Percentiles rank a stretch among this genome's conserved stretches.
phyloP scores from a whole-genome alignment of 1,140 invertebrate species.

The Subanguina moxae region DNA sequence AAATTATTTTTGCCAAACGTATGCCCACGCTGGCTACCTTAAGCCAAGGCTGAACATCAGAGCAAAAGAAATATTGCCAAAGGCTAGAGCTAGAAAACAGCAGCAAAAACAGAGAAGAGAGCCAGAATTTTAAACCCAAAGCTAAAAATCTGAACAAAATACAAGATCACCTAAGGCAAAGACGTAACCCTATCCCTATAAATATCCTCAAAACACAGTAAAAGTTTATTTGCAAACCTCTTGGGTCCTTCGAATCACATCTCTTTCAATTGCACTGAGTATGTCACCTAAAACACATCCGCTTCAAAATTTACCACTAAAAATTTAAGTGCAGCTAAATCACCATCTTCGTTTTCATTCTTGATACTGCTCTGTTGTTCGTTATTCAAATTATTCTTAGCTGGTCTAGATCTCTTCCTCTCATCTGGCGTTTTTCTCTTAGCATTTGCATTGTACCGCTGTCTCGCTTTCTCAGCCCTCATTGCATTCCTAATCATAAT shows the following conservation, averaged over 20 bases:
- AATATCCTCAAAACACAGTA: too few species aligned
- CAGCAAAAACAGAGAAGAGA: too few species aligned
- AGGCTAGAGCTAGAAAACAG: too few species aligned
- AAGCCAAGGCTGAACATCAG: too few species aligned
- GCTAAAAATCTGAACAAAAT: too few species aligned
- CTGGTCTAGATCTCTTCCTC: slow-evolving; percentile 12
- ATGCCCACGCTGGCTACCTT: too few species aligned
- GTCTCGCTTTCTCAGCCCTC: slow-evolving; percentile 37
- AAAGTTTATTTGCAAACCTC: background rate
- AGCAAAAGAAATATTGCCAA: too few species aligned
- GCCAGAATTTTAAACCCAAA: too few species aligned
- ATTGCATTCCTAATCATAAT: slow-evolving; percentile 42
- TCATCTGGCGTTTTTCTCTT: slow-evolving; percentile 18
- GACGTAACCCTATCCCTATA: too few species aligned
- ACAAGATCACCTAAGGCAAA: too few species aligned
- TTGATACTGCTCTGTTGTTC: background rate
- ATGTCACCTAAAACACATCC: background rate
- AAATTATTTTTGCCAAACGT: too few species aligned
- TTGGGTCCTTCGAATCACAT: background rate
- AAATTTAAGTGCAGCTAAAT: background rate
- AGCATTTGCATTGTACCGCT: slow-evolving; percentile 24
- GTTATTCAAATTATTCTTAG: slow-evolving; percentile 19
- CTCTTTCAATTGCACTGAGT: slow-evolving; percentile 1
- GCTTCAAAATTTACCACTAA: background rate
- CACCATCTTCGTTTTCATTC: slow-evolving; percentile 11